Evolutionary conservation across 2,888 invertebrate genomes (phyloP), one percentile per base, ranked within the genome.

Genomic region (Quadriops clusia): DNA sequence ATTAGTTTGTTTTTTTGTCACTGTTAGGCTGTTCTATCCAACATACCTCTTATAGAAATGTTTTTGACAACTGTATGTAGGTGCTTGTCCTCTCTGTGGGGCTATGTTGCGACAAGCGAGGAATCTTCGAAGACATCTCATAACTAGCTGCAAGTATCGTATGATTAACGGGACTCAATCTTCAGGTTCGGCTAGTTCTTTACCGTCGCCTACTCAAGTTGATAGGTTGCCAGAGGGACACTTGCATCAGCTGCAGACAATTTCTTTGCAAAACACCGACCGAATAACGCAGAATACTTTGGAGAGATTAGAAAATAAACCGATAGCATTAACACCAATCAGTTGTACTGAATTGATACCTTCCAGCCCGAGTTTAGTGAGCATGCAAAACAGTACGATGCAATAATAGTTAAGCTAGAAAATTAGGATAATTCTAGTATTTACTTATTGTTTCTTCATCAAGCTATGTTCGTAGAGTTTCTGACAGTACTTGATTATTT

Each of bases 31-130:
- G n/a, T n/a, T n/a, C n/a, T n/a, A n/a, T n/a, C n/a, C n/a, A n/a
- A n/a, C n/a, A n/a, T n/a, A n/a, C n/a, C n/a, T n/a, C n/a, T n/a
- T n/a, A 18, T 18, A 18, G 18, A 18, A 18, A n/a, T 18, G 7
- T 8, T n/a, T 18, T 8, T 18, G 18, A 18, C 7, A n/a, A 11
- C 14, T 27, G 12, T 15, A 22, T 38, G 6, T 16, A 41, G 40
- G 71, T 12, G 63, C 67, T 25, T 72, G 72, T 54, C 71, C 71
- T 14, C 60, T 72, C 16, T 72, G 72, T 41, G 69, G 70, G 39
- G 68, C 71, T 28, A 66, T 70, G 27, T 60, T 72, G 17, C 60
- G 71, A 36, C 70, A 72, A 49, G 71, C 72, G 4, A 60, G 72
- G 33, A 72, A 72, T 48, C 51, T 72, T 33, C 60, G 71, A 15